These are phyloP conservation scores for Drosophila mulleri DNA, from an alignment of 2,888 invertebrate species.

Conservation along the genomic window DNA sequence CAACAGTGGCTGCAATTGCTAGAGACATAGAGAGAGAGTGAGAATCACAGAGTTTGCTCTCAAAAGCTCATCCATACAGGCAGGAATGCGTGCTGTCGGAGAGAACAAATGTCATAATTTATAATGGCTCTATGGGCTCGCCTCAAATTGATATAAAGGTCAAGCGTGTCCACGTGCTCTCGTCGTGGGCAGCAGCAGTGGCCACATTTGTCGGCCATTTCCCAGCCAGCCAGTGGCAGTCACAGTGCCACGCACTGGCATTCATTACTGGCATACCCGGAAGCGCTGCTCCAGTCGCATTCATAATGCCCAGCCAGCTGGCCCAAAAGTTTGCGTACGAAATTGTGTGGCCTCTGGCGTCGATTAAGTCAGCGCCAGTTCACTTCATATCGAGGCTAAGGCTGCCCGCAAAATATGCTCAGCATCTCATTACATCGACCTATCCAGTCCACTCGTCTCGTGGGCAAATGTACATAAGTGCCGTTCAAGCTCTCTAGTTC, in stretches of 20 bases:
- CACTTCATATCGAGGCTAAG: neutral
- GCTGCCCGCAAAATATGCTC: neutral
- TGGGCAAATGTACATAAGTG: neutral
- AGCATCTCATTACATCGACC: neutral
- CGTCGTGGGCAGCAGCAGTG: slow-evolving; percentile 22
- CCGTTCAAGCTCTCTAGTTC: neutral
- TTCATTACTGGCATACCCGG: slow-evolving; percentile 36
- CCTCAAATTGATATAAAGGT: slow-evolving; percentile 76
- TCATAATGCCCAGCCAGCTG: slow-evolving; percentile 30
- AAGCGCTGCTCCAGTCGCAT: neutral
- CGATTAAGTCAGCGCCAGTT: slow-evolving; percentile 40
- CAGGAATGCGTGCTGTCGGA: slow-evolving; percentile 34
- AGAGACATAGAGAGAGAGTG: neutral
- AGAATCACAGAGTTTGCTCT: slow-evolving; percentile 7
- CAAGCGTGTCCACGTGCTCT: slow-evolving; percentile 58
- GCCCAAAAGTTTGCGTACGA: slow-evolving; percentile 49
- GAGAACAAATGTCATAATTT: slow-evolving; percentile 58
- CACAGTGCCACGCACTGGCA: slow-evolving; percentile 9
- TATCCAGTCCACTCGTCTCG: neutral
- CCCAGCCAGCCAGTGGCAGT: neutral
- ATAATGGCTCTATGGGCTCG: slow-evolving; percentile 59
- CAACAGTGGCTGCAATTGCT: slow-evolving; percentile 3
- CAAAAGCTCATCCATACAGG: slow-evolving; percentile 7
- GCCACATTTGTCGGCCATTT: slow-evolving; percentile 17
- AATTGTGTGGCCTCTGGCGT: slow-evolving; percentile 48